These are phyloP conservation scores for Falco peregrinus DNA, from an alignment of 2,797 vertebrate genomes.

Conservation along the genomic window DNA sequence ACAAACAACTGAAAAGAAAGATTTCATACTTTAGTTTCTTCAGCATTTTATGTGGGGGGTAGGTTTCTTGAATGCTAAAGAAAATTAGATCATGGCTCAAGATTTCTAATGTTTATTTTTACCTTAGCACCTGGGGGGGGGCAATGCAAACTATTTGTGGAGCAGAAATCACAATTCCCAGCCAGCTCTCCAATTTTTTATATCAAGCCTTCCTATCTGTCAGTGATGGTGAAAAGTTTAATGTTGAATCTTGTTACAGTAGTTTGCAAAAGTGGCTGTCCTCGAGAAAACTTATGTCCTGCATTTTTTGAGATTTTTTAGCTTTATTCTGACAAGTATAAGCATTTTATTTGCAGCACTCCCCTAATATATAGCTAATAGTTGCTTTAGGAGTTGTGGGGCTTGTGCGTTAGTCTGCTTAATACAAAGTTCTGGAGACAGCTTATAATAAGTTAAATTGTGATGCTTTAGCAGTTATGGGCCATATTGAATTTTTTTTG, in stretches of 20 bases:
- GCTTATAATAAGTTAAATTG: not conserved
- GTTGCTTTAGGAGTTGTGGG: not conserved
- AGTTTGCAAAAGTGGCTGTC: not conserved
- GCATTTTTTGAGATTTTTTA: slow-evolving; percentile 3
- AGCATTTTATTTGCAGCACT: slow-evolving; percentile 11
- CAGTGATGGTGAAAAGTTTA: not conserved
- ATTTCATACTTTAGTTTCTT: not conserved
- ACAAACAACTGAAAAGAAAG: not conserved
- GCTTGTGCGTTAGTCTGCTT: not conserved
- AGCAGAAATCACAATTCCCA: not conserved
- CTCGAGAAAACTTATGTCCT: not conserved
- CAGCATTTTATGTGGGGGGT: not conserved
- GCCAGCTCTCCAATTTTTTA: not conserved
- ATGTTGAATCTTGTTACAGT: not conserved
- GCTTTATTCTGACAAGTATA: not conserved
- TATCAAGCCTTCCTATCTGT: not conserved
- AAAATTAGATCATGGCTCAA: slow-evolving; percentile 1
- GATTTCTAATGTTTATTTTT: slow-evolving; percentile 17
- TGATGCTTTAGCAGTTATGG: not conserved
- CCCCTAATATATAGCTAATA: not conserved
- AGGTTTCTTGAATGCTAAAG: not conserved
- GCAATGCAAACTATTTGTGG: not conserved
- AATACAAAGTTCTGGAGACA: not conserved
- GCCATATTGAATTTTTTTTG: not conserved
- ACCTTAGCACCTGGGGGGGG: not conserved